These are phyloP conservation scores for Mythimna ferrago DNA, from an alignment of 2,888 invertebrate species.

Conservation along the genomic window DNA sequence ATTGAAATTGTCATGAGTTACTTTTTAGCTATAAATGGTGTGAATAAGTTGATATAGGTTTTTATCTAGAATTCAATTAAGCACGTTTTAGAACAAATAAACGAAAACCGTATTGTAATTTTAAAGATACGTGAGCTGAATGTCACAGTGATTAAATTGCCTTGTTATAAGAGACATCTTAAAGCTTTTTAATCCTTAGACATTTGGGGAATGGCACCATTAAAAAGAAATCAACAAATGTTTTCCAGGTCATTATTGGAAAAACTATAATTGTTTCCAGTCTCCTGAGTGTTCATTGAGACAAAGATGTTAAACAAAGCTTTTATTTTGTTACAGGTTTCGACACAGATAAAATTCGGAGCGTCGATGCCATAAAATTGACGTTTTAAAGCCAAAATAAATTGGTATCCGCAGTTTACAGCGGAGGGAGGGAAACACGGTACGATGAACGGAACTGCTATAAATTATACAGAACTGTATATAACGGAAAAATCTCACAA, in stretches of 20 bases:
- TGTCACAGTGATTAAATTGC: not conserved
- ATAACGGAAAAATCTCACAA: constrained; percentile 73
- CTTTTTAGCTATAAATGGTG: too few species aligned
- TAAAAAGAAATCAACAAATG: constrained; percentile 43
- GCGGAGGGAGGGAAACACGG: constrained; percentile 69
- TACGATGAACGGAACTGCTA: constrained; percentile 80
- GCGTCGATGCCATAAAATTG: constrained; percentile 77
- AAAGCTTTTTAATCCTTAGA: not conserved
- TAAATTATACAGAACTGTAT: constrained; percentile 75
- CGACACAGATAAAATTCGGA: constrained; percentile 74
- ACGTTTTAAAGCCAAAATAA: constrained; percentile 75
- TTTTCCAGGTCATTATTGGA: constrained; percentile 40
- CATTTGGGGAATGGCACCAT: constrained; percentile 6
- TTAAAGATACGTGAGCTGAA: not conserved
- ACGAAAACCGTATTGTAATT: too few species aligned
- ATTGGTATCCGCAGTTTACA: constrained; percentile 75
- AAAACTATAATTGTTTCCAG: constrained; percentile 54
- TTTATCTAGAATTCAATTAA: too few species aligned
- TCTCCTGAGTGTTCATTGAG: constrained; percentile 52
- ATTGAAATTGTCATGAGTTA: too few species aligned
- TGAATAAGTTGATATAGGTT: too few species aligned
- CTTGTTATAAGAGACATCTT: constrained; percentile 4
- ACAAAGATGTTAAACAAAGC: constrained; percentile 72
- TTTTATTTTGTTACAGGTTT: constrained; percentile 85
- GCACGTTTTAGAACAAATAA: too few species aligned